Evolutionary conservation across 92 coral and sea anemone species (phyloP).

Genomic region (Siderastrea siderea): DNA sequence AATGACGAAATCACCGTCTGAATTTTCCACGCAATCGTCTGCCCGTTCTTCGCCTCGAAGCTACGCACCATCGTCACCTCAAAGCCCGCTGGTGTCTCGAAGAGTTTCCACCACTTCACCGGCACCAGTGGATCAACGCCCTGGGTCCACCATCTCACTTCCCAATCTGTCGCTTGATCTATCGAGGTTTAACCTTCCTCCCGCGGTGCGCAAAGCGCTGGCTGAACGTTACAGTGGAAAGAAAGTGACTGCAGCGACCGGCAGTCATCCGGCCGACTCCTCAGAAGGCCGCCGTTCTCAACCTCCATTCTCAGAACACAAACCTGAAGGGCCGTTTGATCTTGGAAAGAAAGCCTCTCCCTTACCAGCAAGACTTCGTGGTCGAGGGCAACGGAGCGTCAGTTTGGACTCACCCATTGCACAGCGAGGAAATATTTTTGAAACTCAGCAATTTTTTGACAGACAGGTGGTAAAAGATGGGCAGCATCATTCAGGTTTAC

Average conservation of each 20-base stretch:
- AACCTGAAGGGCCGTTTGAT: background rate
- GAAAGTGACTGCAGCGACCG: conserved; percentile 58
- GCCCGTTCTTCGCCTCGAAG: conserved; percentile 19
- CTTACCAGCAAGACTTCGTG: conserved; percentile 49
- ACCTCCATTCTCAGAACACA: conserved; percentile 16
- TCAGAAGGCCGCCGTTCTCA: conserved; percentile 43
- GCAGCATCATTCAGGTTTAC: background rate
- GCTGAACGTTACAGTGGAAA: conserved; percentile 81
- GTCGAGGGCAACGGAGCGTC: conserved; percentile 76
- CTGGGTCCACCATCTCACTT: conserved; percentile 26
- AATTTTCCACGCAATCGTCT: conserved; percentile 13
- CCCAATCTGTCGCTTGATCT: conserved; percentile 77
- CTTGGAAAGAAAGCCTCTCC: conserved; percentile 5
- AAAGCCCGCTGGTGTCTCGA: background rate
- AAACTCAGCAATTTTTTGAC: background rate
- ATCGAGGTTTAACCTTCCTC: conserved; percentile 88
- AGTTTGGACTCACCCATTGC: conserved; percentile 83
- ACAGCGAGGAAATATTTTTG: conserved; percentile 2
- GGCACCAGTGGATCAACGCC: conserved; percentile 37
- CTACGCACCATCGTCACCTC: conserved; percentile 14
- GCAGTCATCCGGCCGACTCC: background rate
- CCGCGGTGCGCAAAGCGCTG: conserved; percentile 85
- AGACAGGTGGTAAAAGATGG: background rate
- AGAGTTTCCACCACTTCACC: conserved; percentile 14
- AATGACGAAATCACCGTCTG: conserved; percentile 27